Conservation (phyloP, 2,888 invertebrate genomes). For the Polia nebulosa region DNA sequence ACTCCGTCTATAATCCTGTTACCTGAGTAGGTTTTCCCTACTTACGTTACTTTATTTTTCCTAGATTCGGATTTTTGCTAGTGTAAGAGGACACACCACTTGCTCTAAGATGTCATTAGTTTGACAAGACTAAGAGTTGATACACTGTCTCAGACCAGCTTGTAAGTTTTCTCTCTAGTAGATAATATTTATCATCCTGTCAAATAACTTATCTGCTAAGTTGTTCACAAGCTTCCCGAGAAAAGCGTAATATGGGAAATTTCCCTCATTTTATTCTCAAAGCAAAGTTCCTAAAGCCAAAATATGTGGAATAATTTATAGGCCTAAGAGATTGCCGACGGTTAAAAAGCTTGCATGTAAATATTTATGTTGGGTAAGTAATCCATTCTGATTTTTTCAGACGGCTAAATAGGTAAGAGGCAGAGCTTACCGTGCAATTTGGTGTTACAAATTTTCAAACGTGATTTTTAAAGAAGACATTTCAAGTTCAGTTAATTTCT, state of each 20-base stretch:
- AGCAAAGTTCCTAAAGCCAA: slow-evolving; percentile 22
- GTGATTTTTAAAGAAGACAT: too few species aligned
- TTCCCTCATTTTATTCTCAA: slow-evolving; percentile 21
- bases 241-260: slow-evolving; percentile 16
- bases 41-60: too few species aligned
- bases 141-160: slow-evolving; percentile 9
- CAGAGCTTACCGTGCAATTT: too few species aligned
- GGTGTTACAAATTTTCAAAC: too few species aligned
- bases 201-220: slow-evolving; percentile 41
- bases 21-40: too few species aligned
- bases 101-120: neutral
- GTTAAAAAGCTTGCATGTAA: slow-evolving; percentile 24
- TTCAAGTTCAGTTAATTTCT: too few species aligned
- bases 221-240: slow-evolving; percentile 23
- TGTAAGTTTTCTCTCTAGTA: slow-evolving; percentile 19
- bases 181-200: slow-evolving; percentile 42
- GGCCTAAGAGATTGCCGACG: slow-evolving; percentile 36
- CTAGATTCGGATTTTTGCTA: neutral
- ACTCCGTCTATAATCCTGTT: too few species aligned
- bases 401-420: neutral
- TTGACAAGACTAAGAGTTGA: slow-evolving; percentile 22
- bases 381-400: slow-evolving; percentile 4
- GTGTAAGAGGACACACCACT: neutral
- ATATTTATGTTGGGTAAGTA: slow-evolving; percentile 23
- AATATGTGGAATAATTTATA: slow-evolving; percentile 54